Conservation (phyloP, 1,140 invertebrate species). For the Drosophila erecta region DNA sequence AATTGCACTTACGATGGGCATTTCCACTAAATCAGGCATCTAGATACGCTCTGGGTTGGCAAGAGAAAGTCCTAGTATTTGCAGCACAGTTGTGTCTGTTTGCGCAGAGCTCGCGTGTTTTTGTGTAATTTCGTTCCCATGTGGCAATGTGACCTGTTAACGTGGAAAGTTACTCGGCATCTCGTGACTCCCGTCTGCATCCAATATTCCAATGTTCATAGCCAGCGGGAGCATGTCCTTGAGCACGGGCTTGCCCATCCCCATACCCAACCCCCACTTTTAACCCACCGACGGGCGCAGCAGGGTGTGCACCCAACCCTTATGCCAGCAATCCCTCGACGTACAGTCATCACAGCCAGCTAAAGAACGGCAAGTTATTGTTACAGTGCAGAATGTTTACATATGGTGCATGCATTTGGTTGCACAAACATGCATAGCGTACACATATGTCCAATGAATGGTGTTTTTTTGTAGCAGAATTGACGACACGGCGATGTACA, state of each 20-base stretch:
- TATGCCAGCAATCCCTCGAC: conserved; percentile 15
- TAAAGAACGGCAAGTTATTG: no score
- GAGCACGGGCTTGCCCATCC: conserved; percentile 12
- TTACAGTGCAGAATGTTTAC: conserved; percentile 18
- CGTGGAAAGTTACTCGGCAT: conserved; percentile 40
- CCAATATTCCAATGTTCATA: conserved; percentile 40
- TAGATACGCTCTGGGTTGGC: background rate
- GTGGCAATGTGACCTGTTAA: conserved; percentile 43
- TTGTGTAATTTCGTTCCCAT: background rate
- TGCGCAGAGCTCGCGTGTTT: conserved; percentile 13
- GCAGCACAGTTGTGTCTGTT: background rate
- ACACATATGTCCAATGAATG: conserved; percentile 1
- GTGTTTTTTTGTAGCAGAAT: conserved; percentile 15
- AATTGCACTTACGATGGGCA: background rate
- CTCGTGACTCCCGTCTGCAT: conserved; percentile 33
- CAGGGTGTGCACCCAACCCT: conserved; percentile 15
- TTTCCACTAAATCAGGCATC: background rate
- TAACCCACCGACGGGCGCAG: background rate
- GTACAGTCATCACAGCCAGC: conserved; percentile 20
- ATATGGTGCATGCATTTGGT: conserved; percentile 3
- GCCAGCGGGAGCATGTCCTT: conserved; percentile 27
- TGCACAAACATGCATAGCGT: background rate
- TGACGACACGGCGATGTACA: background rate
- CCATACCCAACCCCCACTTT: background rate
- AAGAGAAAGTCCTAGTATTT: background rate